Conservation (phyloP, 1,140 invertebrate genomes). For the Drosophila pectinifera region DNA sequence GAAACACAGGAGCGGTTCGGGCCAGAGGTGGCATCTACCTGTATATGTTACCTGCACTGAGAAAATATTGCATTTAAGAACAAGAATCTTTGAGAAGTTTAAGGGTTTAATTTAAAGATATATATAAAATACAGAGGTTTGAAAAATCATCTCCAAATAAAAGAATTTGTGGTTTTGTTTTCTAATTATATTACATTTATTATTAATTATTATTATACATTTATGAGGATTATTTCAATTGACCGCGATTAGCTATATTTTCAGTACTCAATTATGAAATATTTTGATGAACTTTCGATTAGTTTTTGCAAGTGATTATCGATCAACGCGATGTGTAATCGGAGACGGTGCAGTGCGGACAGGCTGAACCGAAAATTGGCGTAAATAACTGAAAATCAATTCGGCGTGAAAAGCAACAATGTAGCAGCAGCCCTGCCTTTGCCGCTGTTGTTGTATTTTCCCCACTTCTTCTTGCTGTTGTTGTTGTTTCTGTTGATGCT, state of each 20-base stretch:
- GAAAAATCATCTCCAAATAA: no score
- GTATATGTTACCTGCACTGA: neutral
- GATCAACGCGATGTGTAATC: conserved; percentile 29
- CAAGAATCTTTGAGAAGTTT: no score
- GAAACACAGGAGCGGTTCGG: conserved; percentile 34
- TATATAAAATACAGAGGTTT: no score
- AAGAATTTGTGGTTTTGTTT: no score
- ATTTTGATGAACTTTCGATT: neutral
- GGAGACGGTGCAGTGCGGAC: conserved; percentile 44
- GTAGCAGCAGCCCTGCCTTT: conserved; percentile 20
- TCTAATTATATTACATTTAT: no score
- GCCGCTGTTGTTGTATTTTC: conserved; percentile 11
- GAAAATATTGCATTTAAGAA: neutral
- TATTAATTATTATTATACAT: no score
- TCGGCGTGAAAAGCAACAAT: conserved; percentile 69
- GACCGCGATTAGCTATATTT: neutral
- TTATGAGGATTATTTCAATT: no score
- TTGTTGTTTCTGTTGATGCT: neutral
- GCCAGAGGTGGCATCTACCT: neutral
- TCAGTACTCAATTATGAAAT: neutral
- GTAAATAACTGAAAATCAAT: conserved; percentile 81
- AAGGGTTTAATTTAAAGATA: no score
- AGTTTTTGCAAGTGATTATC: conserved; percentile 18
- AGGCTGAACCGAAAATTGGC: conserved; percentile 59
- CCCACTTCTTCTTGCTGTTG: conserved; percentile 4